Base-by-base conservation (phyloP, 2,888 invertebrate species). In the Drosophila percnosoma region DNA sequence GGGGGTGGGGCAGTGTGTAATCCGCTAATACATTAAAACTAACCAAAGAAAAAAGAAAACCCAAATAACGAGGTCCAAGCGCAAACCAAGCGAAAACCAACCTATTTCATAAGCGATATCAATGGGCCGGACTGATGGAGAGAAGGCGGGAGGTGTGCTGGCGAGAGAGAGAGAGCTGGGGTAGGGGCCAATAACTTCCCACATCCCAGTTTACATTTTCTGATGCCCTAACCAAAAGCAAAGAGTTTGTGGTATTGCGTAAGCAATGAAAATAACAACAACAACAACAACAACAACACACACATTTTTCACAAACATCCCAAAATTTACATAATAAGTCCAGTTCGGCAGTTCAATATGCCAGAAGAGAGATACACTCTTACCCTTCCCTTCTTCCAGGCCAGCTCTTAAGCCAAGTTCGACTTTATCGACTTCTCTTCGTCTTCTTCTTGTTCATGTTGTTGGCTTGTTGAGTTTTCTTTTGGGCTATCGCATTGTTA, bases 401-500 rank as follows among this genome's bases (percentile, higher is more conserved):
- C 24, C 45, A 45, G 15, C 4, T 27, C 24, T 15, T 21, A 21
- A 18, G 21, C 5, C 21, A 4, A 40, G 8, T 24, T 10, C 21
- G 2, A 5, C 13, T 6, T 34, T 29, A n/a, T 6, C 52, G 21
- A n/a, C 27, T 27, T 18, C 29, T 29, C 24, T 8, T 4, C 45
- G 45, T 4, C 45, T 45, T 24, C 24, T 45, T 45, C 36, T 52
- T 49, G 72, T 45, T 62, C 42, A 76, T 65, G 62, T 66, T 53
- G 15, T 4, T n/a, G 21, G 52, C 52, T 24, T 64, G 70, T 62
- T 62, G 65, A 62, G 64, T 78, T 77, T 78, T 78, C 71, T 67
- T 58, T 69, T 27, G 33, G 42, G 33, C 53, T 55, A 49, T 65
- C 55, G 48, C 78, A 87, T 78, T 80, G 87, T 84, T 84, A 70